Conservation (phyloP, 2,797 vertebrate genomes). For the Pagetopsis macropterus region DNA sequence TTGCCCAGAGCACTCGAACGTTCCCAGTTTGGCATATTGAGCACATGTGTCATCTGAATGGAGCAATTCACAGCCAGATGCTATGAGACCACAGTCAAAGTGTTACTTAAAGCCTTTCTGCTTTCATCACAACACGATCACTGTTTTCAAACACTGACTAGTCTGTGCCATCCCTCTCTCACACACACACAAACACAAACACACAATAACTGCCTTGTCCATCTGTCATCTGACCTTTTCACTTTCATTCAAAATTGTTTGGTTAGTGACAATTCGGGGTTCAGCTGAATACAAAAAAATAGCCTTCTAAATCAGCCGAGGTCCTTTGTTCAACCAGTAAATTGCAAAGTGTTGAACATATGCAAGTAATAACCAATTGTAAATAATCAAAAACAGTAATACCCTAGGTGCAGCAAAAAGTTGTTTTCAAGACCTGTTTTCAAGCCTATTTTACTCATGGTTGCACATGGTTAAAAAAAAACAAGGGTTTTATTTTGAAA, state of each 20-base stretch:
- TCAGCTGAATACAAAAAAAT: background rate
- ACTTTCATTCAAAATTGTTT: background rate
- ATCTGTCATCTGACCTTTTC: conserved; percentile 15
- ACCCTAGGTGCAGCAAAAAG: too few relatives aligned
- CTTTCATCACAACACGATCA: conserved; percentile 61
- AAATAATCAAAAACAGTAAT: background rate
- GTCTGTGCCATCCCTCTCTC: background rate
- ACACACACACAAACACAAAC: conserved; percentile 6
- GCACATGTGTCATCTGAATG: conserved; percentile 63
- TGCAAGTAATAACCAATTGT: background rate
- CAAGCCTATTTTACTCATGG: background rate
- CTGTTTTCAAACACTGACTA: conserved; percentile 56
- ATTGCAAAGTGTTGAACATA: background rate
- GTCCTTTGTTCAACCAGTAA: too few relatives aligned
- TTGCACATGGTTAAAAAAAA: too few relatives aligned
- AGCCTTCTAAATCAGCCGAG: too few relatives aligned
- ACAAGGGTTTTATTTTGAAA: conserved; percentile 72
- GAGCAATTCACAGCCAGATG: conserved; percentile 56
- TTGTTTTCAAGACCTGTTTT: background rate
- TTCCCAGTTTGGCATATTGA: conserved; percentile 55
- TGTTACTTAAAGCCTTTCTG: conserved; percentile 32
- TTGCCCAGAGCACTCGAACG: conserved; percentile 29
- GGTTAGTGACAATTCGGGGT: background rate
- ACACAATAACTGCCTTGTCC: conserved; percentile 15
- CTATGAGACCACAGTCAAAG: conserved; percentile 29